A percentile compares a stretch with the other conserved stretches of the same genome.
Conservation (phyloP, 1,140 invertebrate species). For the Mya arenaria region DNA sequence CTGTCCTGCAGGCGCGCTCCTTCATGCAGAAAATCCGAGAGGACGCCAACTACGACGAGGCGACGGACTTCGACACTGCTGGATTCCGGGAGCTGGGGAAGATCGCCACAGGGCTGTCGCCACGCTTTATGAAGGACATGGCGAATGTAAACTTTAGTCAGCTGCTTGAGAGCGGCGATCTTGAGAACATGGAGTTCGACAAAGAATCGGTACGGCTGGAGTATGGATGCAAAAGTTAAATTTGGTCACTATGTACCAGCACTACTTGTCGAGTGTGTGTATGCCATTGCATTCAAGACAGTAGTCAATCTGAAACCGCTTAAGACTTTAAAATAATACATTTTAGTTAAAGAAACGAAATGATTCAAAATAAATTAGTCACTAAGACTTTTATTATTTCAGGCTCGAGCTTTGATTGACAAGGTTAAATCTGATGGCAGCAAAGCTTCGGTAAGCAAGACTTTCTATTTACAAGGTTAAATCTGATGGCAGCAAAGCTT, state of each 20-base stretch:
- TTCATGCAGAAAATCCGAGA: neutral
- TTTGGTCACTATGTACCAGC: too few relatives aligned
- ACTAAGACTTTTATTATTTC: constrained; percentile 1
- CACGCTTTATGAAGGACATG: constrained; percentile 10
- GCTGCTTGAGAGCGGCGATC: neutral
- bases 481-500: too few relatives aligned
- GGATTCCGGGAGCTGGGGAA: constrained; percentile 6
- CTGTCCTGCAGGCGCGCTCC: neutral
- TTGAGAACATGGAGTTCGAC: constrained; percentile 1
- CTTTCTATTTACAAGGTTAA: too few relatives aligned
- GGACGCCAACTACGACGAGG: constrained; percentile 23
- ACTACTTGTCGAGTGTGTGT: too few relatives aligned
- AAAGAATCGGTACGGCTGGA: neutral
- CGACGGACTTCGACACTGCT: neutral
- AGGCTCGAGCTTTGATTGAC: constrained; percentile 13
- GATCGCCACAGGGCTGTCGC: neutral
- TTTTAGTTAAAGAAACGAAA: too few relatives aligned
- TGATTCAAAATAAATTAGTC: neutral
- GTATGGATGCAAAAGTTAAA: too few relatives aligned
- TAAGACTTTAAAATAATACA: too few relatives aligned
- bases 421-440: neutral
- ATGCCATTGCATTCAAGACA: too few relatives aligned
- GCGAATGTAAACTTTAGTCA: constrained; percentile 21
- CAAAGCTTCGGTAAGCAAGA: constrained; percentile 5
- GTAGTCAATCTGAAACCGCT: too few relatives aligned